A percentile compares a stretch with the other conserved stretches of the same genome.
Evolutionary conservation across 2,113 vertebrate species (phyloP).

Genomic region (Asarcornis scutulata): DNA sequence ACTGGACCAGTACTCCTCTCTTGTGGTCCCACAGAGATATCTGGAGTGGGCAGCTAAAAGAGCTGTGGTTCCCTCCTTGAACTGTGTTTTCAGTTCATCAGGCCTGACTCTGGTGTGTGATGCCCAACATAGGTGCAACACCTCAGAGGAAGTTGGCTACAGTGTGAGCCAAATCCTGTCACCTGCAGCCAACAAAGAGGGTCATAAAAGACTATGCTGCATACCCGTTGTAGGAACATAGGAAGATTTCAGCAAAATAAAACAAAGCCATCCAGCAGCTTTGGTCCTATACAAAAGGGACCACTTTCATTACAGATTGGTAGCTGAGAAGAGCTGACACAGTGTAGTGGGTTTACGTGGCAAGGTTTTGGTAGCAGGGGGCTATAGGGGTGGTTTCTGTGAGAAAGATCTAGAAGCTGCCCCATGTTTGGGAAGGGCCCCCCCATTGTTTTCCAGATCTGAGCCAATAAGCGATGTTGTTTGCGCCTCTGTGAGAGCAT

Average conservation of each 20-base stretch:
- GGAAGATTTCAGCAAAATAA: not conserved
- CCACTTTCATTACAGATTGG: not conserved
- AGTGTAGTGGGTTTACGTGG: no score
- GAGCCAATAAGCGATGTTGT: no score
- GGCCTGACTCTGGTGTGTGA: not conserved
- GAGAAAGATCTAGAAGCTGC: no score
- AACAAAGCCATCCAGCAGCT: not conserved
- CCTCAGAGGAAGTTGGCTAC: not conserved
- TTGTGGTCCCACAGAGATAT: not conserved
- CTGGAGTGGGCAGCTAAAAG: not conserved
- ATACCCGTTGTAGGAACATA: not conserved
- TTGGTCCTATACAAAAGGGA: not conserved
- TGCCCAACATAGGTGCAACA: not conserved
- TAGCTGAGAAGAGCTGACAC: not conserved
- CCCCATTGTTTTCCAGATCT: no score
- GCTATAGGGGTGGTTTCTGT: no score
- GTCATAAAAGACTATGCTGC: accelerated
- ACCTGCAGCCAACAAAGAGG: not conserved
- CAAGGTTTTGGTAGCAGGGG: no score
- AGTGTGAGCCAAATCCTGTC: not conserved
- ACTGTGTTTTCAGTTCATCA: not conserved
- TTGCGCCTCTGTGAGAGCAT: no score
- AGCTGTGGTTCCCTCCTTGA: not conserved
- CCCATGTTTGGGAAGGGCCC: no score
- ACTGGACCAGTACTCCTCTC: not conserved